These are phyloP conservation scores for Sphecodes monilicornis DNA, from an alignment of 2,888 invertebrate species.

Conservation along the genomic window DNA sequence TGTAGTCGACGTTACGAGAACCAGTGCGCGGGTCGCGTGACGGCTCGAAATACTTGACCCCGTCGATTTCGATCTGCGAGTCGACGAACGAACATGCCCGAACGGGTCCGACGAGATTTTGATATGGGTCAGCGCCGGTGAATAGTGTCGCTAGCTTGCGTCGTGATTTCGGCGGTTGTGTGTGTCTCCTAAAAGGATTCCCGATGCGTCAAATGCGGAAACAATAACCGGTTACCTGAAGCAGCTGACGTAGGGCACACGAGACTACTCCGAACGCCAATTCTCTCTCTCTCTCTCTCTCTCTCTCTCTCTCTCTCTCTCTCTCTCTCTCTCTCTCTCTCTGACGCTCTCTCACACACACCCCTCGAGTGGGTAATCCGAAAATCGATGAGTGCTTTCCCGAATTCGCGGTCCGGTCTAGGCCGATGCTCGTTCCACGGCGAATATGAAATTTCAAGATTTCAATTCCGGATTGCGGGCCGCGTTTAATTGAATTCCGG, in stretches of 20 bases:
- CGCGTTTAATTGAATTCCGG: conserved; percentile 72
- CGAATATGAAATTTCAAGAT: conserved; percentile 56
- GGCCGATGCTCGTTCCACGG: neutral
- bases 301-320: no score
- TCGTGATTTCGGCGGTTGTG: conserved; percentile 3
- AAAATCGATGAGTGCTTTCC: neutral
- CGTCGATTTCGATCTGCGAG: neutral
- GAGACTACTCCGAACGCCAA: neutral
- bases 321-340: no score
- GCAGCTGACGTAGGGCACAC: neutral
- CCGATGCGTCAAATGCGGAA: conserved; percentile 2
- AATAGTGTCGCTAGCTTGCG: neutral
- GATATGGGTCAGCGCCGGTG: conserved; percentile 12
- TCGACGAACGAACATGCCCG: neutral
- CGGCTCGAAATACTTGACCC: conserved; percentile 2
- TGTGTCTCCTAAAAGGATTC: neutral
- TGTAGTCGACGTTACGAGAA: neutral
- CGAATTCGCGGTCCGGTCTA: neutral
- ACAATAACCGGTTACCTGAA: conserved; percentile 9
- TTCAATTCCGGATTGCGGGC: conserved; percentile 45
- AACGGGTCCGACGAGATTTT: neutral
- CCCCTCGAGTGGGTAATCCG: neutral
- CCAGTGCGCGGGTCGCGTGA: neutral
- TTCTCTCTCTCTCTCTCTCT: neutral
- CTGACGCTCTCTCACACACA: no score